phyloP scores from a whole-genome alignment of 1,140 invertebrate species.

The Psix sp. region DNA sequence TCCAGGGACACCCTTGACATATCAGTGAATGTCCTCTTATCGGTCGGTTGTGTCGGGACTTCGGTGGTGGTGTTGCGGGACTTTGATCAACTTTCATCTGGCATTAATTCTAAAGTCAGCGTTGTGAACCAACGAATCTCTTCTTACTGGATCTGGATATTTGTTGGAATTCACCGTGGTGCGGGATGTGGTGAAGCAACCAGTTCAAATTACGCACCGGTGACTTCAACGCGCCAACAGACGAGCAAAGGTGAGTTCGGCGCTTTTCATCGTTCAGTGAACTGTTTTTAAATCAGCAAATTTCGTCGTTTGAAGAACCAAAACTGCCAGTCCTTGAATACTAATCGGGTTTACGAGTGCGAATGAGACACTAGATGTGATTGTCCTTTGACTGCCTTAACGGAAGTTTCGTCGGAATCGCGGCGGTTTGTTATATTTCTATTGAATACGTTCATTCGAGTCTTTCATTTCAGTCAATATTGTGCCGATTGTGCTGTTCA shows the following conservation, averaged over 20 bases:
- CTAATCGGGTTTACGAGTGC: constrained; percentile 10
- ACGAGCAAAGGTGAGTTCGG: constrained; percentile 49
- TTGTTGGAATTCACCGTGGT: constrained; percentile 13
- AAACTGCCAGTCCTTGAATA: constrained; percentile 5
- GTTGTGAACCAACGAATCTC: too few relatives aligned
- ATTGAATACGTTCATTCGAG: too few relatives aligned
- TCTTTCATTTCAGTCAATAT: too few relatives aligned
- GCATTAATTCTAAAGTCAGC: too few relatives aligned
- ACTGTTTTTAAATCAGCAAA: neutral
- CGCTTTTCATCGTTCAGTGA: constrained; percentile 6
- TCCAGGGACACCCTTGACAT: neutral
- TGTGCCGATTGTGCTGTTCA: neutral
- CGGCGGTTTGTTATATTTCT: too few relatives aligned
- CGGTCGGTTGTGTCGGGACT: constrained; percentile 9
- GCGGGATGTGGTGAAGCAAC: constrained; percentile 44
- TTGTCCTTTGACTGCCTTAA: too few relatives aligned
- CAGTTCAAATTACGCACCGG: constrained; percentile 41
- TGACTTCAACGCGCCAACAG: constrained; percentile 51
- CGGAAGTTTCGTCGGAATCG: too few relatives aligned
- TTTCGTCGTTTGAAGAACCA: constrained; percentile 10
- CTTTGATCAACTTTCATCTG: too few relatives aligned
- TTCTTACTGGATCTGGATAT: constrained; percentile 15
- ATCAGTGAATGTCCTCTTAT: constrained; percentile 21
- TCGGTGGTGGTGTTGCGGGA: too few relatives aligned
- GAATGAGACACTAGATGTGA: constrained; percentile 2